phyloP scores from a whole-genome alignment of 2,888 invertebrate genomes.

The Corbicula japonica region DNA sequence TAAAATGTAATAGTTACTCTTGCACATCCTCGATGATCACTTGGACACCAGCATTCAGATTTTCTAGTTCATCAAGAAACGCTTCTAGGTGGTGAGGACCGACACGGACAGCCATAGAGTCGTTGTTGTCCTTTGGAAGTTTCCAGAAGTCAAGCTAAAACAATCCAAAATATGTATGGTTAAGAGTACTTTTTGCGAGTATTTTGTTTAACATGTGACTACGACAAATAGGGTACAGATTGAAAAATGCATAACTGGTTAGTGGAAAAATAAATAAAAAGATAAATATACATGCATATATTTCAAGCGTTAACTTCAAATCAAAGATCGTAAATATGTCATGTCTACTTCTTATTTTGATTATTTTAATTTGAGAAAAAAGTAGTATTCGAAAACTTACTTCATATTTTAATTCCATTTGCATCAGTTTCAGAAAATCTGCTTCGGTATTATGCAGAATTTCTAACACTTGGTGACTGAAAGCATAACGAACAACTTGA shows the following conservation, averaged over 20 bases:
- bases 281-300: neutral
- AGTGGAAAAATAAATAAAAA: neutral
- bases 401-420: conserved; percentile 49
- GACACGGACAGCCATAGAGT: conserved; percentile 56
- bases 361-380: too few relatives aligned
- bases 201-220: neutral
- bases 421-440: conserved; percentile 45
- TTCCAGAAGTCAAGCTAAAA: conserved; percentile 72
- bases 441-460: conserved; percentile 49
- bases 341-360: neutral
- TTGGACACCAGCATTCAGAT: conserved; percentile 41
- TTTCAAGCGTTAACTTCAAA: neutral
- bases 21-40: conserved; percentile 63
- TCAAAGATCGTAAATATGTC: neutral
- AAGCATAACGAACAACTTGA: too few relatives aligned
- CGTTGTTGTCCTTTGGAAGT: conserved; percentile 59
- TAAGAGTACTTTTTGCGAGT: neutral
- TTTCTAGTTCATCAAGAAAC: conserved; percentile 51
- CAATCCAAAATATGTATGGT: neutral
- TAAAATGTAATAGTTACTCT: conserved; percentile 43
- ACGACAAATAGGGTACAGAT: neutral
- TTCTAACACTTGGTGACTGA: conserved; percentile 60
- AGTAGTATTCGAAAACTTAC: too few relatives aligned
- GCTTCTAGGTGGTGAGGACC: conserved; percentile 49
- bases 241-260: neutral